These are phyloP conservation scores for Mus spretus DNA, from an alignment of 2,797 vertebrate genomes.

Conservation along the genomic window DNA sequence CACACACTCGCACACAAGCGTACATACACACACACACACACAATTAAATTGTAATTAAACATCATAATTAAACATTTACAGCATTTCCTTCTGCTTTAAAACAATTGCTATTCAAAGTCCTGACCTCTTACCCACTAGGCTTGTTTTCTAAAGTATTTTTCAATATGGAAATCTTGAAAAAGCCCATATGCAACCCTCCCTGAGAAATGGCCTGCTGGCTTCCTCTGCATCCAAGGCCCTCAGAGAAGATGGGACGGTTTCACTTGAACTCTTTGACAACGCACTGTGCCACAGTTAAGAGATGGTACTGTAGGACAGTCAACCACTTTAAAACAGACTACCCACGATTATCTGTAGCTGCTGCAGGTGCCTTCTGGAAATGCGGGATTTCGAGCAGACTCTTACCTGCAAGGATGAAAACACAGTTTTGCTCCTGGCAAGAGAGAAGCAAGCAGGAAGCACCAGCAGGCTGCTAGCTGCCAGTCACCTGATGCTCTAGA, in stretches of 20 bases:
- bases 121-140: not conserved
- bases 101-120: not conserved
- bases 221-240: not conserved
- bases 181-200: not conserved
- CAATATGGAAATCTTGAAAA: conserved; percentile 20
- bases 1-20: too few species aligned
- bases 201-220: not conserved
- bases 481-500: conserved; percentile 85
- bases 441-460: conserved; percentile 74
- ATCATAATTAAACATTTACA: not conserved
- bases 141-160: conserved; percentile 53
- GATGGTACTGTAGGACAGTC: conserved; percentile 6
- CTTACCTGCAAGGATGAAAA: conserved; percentile 85
- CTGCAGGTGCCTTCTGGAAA: not conserved
- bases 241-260: not conserved
- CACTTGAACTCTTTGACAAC: not conserved
- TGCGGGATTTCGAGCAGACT: conserved; percentile 2
- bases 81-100: not conserved
- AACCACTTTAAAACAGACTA: conserved; percentile 26
- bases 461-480: conserved; percentile 62
- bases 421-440: conserved; percentile 52
- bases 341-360: not conserved
- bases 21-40: not conserved
- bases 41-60: not conserved
- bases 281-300: not conserved